These are phyloP conservation scores for Fulica atra DNA, from an alignment of 2,113 vertebrate species.

Conservation along the genomic window DNA sequence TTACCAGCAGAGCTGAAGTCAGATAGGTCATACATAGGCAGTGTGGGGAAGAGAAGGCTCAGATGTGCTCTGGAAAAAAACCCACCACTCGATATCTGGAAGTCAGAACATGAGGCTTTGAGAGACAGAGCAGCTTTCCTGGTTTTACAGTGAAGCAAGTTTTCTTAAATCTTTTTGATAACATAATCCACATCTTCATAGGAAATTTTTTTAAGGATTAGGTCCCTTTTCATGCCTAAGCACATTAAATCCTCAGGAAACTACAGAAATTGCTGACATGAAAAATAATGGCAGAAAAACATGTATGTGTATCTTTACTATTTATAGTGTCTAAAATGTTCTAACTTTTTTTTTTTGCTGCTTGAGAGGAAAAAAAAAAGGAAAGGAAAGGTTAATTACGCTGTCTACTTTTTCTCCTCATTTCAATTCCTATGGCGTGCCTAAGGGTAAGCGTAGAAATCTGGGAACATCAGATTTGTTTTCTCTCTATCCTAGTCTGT, in stretches of 20 bases:
- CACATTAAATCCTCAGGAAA: constrained; percentile 31
- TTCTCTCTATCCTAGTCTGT: background rate
- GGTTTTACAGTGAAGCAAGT: background rate
- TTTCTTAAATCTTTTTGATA: constrained; percentile 40
- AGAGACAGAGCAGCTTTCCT: background rate
- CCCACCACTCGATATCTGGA: rapidly evolving
- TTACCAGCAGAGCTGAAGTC: background rate
- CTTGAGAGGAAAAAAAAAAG: background rate
- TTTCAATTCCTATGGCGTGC: constrained; percentile 28
- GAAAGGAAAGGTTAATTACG: constrained; percentile 52
- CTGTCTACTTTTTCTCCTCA: constrained; percentile 19
- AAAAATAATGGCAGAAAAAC: background rate
- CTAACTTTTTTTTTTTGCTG: background rate
- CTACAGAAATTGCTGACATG: background rate
- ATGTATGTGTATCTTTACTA: background rate
- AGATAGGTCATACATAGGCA: background rate
- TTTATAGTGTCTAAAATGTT: background rate
- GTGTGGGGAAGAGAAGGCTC: background rate
- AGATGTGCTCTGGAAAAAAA: background rate
- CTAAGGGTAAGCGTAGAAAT: constrained; percentile 27
- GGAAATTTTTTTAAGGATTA: constrained; percentile 14
- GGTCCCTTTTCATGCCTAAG: constrained; percentile 21
- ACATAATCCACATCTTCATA: constrained; percentile 28
- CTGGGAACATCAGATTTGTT: background rate
- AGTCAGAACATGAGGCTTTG: background rate